phyloP scores from a whole-genome alignment of 2,888 invertebrate genomes.

The Lymantria dispar region DNA sequence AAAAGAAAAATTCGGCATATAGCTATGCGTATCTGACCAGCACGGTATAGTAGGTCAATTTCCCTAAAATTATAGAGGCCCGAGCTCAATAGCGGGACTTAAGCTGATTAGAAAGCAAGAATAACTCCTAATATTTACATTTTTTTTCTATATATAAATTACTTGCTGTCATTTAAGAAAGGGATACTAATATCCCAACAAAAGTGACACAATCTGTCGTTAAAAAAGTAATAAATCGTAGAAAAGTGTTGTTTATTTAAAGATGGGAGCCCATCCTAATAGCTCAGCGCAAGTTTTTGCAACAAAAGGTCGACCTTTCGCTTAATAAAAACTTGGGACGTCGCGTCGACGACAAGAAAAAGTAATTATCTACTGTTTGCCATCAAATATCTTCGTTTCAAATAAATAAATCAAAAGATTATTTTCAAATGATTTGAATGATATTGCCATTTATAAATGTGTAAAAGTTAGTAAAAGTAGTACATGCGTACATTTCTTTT shows the following conservation, averaged over 20 bases:
- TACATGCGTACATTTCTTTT: too few species aligned
- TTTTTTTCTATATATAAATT: too few species aligned
- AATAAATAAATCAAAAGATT: slow-evolving; percentile 19
- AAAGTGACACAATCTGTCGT: slow-evolving; percentile 5
- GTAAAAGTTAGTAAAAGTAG: too few species aligned
- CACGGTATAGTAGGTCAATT: too few species aligned
- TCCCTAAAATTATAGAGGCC: too few species aligned
- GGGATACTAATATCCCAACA: not conserved
- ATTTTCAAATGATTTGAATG: not conserved
- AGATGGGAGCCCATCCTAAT: slow-evolving; percentile 17
- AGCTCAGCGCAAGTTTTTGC: slow-evolving; percentile 22
- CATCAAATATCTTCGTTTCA: slow-evolving; percentile 21
- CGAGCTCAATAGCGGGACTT: too few species aligned
- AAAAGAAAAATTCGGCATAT: too few species aligned
- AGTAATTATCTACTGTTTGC: slow-evolving; percentile 29
- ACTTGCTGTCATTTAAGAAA: too few species aligned
- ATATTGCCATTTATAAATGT: not conserved
- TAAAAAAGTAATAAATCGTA: slow-evolving; percentile 28
- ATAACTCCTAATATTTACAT: too few species aligned
- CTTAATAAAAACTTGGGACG: slow-evolving; percentile 34
- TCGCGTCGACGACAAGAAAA: slow-evolving; percentile 29
- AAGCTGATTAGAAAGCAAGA: too few species aligned
- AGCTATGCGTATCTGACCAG: too few species aligned
- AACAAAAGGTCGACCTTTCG: slow-evolving; percentile 31
- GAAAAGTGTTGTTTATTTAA: slow-evolving; percentile 30